phyloP scores from a whole-genome alignment of 2,113 vertebrate species.

The Chaenocephalus aceratus region DNA sequence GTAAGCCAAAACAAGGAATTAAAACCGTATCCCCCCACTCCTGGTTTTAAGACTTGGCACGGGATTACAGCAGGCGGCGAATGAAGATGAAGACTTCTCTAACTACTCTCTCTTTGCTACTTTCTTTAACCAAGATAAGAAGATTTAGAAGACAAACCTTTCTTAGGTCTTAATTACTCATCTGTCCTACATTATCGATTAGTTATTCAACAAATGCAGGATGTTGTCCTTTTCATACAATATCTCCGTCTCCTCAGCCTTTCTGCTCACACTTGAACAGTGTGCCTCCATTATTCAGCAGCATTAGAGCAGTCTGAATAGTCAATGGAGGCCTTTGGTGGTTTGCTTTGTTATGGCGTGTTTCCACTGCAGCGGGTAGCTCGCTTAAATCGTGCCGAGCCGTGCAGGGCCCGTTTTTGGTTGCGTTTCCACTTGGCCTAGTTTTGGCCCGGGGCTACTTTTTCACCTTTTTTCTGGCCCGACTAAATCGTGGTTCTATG shows the following conservation, averaged over 20 bases:
- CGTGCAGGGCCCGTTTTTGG: too few relatives aligned
- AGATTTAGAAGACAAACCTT: neutral
- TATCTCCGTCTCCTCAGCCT: constrained; percentile 9
- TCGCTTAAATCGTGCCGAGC: too few relatives aligned
- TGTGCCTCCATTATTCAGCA: neutral
- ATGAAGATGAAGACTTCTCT: constrained; percentile 12
- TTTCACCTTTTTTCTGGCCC: too few relatives aligned
- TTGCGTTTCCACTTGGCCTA: too few relatives aligned
- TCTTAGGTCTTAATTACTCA: too few relatives aligned
- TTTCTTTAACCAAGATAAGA: neutral
- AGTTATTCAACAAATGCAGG: neutral
- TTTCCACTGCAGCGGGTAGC: too few relatives aligned
- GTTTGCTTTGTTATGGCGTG: constrained; percentile 2
- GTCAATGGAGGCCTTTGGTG: constrained; percentile 39
- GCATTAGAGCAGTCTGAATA: neutral
- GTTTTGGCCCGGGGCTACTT: too few relatives aligned
- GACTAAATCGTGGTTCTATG: too few relatives aligned
- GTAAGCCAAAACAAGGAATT: constrained; percentile 29
- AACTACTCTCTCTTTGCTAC: neutral
- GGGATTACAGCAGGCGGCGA: constrained; percentile 47
- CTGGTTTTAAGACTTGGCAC: constrained; percentile 27
- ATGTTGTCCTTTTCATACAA: neutral
- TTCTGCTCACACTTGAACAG: constrained; percentile 7
- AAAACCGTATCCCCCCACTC: constrained; percentile 23
- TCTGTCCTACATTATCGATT: neutral